Conservation (phyloP, 2,797 vertebrate species). For the Pseudochromis fuscus region DNA sequence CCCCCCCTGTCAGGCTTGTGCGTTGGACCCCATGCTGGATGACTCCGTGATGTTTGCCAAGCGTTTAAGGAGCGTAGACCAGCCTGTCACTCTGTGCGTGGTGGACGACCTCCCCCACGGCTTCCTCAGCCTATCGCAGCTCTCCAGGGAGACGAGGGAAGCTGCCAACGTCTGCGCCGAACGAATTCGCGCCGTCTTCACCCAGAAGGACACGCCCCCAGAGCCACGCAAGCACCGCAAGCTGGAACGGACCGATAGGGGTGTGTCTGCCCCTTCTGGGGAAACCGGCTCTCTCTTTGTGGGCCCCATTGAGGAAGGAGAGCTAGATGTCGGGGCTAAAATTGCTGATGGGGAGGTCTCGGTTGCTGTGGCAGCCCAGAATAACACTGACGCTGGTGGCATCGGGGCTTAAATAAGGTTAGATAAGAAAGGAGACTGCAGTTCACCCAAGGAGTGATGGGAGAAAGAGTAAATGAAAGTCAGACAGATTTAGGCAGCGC, state of each 20-base stretch:
- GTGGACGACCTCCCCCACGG: conserved; percentile 94
- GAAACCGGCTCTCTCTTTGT: conserved; percentile 58
- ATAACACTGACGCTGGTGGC: conserved; percentile 74
- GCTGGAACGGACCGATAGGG: conserved; percentile 83
- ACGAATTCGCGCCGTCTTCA: conserved; percentile 87
- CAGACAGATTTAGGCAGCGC: conserved; percentile 43
- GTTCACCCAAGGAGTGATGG: conserved; percentile 29
- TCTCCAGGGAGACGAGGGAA: conserved; percentile 89
- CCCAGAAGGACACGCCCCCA: conserved; percentile 63
- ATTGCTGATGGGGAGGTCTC: conserved; percentile 54
- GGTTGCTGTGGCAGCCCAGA: conserved; percentile 66
- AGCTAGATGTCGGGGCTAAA: conserved; percentile 51
- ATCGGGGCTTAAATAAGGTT: conserved; percentile 68
- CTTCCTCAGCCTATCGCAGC: conserved; percentile 91
- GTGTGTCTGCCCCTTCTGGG: conserved; percentile 39
- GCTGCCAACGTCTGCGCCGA: conserved; percentile 88
- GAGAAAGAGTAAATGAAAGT: conserved; percentile 59
- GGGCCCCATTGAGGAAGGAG: conserved; percentile 51
- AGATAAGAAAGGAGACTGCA: conserved; percentile 22
- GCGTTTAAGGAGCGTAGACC: conserved; percentile 85
- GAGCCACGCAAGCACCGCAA: conserved; percentile 86
- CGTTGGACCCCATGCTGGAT: conserved; percentile 94
- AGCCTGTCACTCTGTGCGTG: conserved; percentile 89
- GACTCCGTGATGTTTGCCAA: conserved; percentile 95
- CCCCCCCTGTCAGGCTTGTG: conserved; percentile 86